Evolutionary conservation across 2,113 vertebrate species (phyloP).

Genomic region (Crotalus helleri): DNA sequence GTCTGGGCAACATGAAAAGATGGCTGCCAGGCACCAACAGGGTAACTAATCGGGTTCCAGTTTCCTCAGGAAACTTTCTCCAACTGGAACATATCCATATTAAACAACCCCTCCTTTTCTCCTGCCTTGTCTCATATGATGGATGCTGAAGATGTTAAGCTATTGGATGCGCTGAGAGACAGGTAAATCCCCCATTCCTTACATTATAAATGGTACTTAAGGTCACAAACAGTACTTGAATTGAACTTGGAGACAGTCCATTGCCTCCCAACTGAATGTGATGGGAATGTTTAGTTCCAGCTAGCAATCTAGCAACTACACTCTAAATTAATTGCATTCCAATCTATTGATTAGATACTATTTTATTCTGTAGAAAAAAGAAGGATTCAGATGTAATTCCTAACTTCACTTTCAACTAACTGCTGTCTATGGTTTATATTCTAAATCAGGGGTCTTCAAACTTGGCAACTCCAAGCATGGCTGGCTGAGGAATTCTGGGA

Average conservation of each 20-base stretch:
- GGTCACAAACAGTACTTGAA: neutral
- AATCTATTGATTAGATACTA: too few species aligned
- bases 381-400: neutral
- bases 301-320: neutral
- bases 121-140: neutral
- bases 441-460: neutral
- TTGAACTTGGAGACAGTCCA: neutral
- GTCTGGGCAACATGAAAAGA: neutral
- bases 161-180: neutral
- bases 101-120: neutral
- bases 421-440: neutral
- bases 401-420: neutral
- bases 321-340: neutral
- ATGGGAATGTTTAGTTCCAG: neutral
- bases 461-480: neutral
- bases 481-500: neutral
- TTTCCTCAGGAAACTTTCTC: neutral
- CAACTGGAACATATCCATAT: neutral
- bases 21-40: neutral
- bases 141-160: neutral
- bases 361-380: neutral
- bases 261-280: neutral
- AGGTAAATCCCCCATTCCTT: neutral
- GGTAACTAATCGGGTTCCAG: neutral
- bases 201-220: neutral